Evolutionary conservation across 2,797 vertebrate species (phyloP).

Genomic region (Orientallactaga sibirica): DNA sequence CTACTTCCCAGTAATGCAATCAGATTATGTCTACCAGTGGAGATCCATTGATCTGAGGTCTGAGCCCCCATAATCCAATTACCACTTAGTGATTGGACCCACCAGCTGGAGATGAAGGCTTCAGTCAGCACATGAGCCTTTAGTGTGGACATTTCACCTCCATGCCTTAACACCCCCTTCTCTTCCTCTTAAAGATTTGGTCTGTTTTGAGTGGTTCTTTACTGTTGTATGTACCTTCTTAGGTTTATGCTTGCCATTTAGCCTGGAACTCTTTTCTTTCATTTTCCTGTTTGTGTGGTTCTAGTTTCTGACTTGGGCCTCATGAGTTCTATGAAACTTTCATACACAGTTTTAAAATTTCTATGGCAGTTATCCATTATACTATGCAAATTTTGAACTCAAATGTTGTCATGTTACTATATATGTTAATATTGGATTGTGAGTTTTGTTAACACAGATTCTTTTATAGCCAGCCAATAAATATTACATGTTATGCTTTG

Average conservation of each 20-base stretch:
- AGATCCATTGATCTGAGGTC: no score
- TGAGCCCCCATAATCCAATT: no score
- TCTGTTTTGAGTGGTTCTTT: conserved; percentile 32
- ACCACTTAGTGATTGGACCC: no score
- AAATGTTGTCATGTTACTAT: background rate
- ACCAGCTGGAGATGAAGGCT: background rate
- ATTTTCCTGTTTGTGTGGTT: background rate
- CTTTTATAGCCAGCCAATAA: background rate
- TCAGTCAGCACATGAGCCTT: background rate
- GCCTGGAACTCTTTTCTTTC: conserved; percentile 11
- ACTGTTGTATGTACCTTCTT: background rate
- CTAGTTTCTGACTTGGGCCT: conserved; percentile 42
- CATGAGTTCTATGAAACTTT: conserved; percentile 14
- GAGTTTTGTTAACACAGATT: conserved; percentile 36
- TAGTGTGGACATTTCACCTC: background rate
- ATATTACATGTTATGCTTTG: background rate
- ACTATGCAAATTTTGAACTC: conserved; percentile 35
- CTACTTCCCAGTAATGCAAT: background rate
- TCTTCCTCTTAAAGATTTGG: background rate
- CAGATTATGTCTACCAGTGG: no score
- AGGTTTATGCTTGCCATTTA: conserved; percentile 3
- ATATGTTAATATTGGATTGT: conserved; percentile 33
- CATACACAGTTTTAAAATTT: conserved; percentile 28
- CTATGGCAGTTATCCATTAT: background rate
- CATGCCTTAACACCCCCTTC: background rate